Conservation (phyloP, 1,140 invertebrate genomes). For the Diprion similis region DNA sequence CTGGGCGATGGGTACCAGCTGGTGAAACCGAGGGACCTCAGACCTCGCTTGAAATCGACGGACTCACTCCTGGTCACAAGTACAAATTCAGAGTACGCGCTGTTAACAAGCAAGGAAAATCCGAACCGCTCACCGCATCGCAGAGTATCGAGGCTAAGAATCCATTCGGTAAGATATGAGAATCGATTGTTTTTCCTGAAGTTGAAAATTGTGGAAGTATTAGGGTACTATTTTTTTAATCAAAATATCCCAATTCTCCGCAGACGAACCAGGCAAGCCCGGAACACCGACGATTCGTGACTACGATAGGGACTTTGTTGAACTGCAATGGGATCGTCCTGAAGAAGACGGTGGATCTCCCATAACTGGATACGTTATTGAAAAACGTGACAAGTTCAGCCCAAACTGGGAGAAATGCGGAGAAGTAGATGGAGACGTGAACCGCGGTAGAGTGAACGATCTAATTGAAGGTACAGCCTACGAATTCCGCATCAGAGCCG, state of each 20-base stretch:
- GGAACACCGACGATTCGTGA: slow-evolving; percentile 89
- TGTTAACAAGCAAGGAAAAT: slow-evolving; percentile 94
- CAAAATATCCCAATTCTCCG: slow-evolving; percentile 21
- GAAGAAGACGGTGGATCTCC: slow-evolving; percentile 86
- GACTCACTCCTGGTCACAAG: slow-evolving; percentile 86
- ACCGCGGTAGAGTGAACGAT: slow-evolving; percentile 83
- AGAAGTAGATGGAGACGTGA: slow-evolving; percentile 83
- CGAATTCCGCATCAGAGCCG: slow-evolving; percentile 92
- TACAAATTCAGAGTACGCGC: slow-evolving; percentile 97
- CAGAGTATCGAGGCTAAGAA: slow-evolving; percentile 96
- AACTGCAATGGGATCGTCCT: slow-evolving; percentile 92
- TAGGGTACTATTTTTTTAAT: slow-evolving; percentile 18
- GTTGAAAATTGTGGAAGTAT: neutral
- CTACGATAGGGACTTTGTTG: slow-evolving; percentile 93
- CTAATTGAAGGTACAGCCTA: slow-evolving; percentile 91
- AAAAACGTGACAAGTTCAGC: slow-evolving; percentile 92
- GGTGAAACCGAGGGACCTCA: slow-evolving; percentile 85
- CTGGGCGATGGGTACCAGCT: slow-evolving; percentile 91
- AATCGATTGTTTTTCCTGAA: neutral
- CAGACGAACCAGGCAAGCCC: slow-evolving; percentile 83
- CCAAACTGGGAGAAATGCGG: slow-evolving; percentile 89
- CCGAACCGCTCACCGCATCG: slow-evolving; percentile 89
- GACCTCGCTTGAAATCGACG: slow-evolving; percentile 77
- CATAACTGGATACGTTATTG: slow-evolving; percentile 92
- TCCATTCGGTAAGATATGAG: slow-evolving; percentile 82